Evolutionary conservation across 2,113 vertebrate species (phyloP), one percentile per base, ranked within the genome.

Genomic region (Pachyramphus minor): DNA sequence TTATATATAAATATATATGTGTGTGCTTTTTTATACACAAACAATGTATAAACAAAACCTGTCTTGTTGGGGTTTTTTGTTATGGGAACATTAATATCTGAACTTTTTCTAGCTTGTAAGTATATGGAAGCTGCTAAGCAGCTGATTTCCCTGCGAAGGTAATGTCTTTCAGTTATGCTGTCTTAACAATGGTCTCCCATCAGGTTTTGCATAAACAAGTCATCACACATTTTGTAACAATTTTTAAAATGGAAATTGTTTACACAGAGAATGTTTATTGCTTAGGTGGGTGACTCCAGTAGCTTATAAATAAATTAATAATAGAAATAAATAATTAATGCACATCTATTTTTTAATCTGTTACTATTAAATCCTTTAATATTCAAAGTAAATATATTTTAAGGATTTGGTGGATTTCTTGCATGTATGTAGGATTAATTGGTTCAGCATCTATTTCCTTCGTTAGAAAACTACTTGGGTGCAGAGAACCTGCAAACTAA

Each of bases 221-320:
- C 73, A 64, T 84, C 24, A 22, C 11, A 49, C 37, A 35, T 84
- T 94, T 94, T 95, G 53, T 82, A 95, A 85, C 41, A 42, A 66
- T 60, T 91, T 96, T 64, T 60, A 53, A 92, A 95, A 58, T 69
- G 31, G 95, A 87, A 93, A 95, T 95, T 92, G 95, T 94, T 95
- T 93, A 91, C 44, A 33, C 15, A 58, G 30, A 82, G 39, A 82
- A 72, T 62, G 12, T 28, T 84, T 95, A 52, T 60, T 82, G 66
- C 86, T 82, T 84, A 84, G 74, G 37, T 92, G 44, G 41, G 56
- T 82, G 62, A 74, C 22, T 94, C 73, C 44, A 7, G 1, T 49
- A 55, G 17, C 45, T 94, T 94, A 89, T 89, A 79, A 95, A 91
- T 93, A 91, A 74, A 62, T 95, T 85, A 94, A 58, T 84, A 89